Evolutionary conservation across 1,140 invertebrate genomes (phyloP).

Genomic region (Euwallacea similis): DNA sequence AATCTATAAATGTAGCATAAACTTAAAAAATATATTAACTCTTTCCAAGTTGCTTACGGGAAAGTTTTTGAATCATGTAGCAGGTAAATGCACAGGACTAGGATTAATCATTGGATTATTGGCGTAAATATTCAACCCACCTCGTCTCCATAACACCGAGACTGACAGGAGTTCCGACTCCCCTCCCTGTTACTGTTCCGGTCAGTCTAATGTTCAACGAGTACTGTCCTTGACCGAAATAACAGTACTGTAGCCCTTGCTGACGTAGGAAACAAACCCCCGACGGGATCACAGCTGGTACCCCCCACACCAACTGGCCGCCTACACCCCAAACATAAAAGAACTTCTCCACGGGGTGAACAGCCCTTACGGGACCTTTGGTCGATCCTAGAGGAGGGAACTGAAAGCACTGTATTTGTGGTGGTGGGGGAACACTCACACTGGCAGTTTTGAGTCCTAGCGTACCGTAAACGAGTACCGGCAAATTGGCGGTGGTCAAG

Average conservation of each 20-base stretch:
- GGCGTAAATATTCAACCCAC: slow-evolving; percentile 14
- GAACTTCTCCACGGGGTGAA: slow-evolving; percentile 8
- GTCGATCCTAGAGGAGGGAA: slow-evolving; percentile 18
- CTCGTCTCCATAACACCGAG: slow-evolving; percentile 36
- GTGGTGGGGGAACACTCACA: slow-evolving; percentile 28
- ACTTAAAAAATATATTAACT: too few species aligned
- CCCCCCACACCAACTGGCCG: slow-evolving; percentile 17
- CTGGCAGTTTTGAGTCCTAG: slow-evolving; percentile 23
- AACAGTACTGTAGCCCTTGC: slow-evolving; percentile 21
- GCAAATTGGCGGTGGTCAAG: slow-evolving; percentile 37
- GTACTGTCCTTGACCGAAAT: slow-evolving; percentile 33
- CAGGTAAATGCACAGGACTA: too few species aligned
- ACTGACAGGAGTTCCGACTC: slow-evolving; percentile 29
- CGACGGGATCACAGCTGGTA: slow-evolving; percentile 13
- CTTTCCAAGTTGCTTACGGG: too few species aligned
- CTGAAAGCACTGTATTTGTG: slow-evolving; percentile 22
- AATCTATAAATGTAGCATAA: too few species aligned
- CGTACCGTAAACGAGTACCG: slow-evolving; percentile 44
- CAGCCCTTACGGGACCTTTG: slow-evolving; percentile 9
- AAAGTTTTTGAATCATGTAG: too few species aligned
- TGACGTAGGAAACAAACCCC: slow-evolving; percentile 2
- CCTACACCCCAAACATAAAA: slow-evolving; percentile 34
- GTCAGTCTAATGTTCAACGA: slow-evolving; percentile 22
- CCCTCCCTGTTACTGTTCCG: slow-evolving; percentile 19
- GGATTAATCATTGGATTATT: too few species aligned